A percentile compares a stretch with the other conserved stretches of the same genome.
These are phyloP conservation scores for Oreochromis mossambicus DNA, from an alignment of 2,797 vertebrate species.

Conservation along the genomic window DNA sequence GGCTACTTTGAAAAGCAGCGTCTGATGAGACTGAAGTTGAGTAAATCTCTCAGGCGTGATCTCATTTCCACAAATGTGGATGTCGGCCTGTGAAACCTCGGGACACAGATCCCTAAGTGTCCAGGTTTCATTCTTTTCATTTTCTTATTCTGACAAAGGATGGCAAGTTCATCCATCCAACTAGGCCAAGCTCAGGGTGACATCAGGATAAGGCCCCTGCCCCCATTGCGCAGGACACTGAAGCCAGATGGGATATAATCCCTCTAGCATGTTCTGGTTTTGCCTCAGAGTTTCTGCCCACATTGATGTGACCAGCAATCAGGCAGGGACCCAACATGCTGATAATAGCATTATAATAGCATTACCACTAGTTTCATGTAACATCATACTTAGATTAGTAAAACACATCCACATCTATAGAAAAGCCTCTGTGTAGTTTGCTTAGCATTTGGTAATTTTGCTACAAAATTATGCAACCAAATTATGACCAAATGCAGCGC, in stretches of 20 bases:
- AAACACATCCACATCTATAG: not conserved
- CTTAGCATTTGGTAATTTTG: not conserved
- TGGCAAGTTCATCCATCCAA: not conserved
- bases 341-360: not conserved
- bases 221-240: not conserved
- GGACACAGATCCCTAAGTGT: not conserved
- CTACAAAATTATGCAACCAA: not conserved
- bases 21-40: not conserved
- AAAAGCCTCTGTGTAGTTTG: not conserved
- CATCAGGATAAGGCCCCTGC: not conserved
- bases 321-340: not conserved
- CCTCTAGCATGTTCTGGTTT: not conserved
- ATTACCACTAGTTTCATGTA: no score
- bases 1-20: not conserved
- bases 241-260: constrained; percentile 8
- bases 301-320: not conserved
- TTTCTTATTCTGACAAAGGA: not conserved
- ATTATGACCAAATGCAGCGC: not conserved
- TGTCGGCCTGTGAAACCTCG: not conserved
- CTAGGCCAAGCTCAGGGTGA: not conserved
- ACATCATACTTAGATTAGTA: not conserved
- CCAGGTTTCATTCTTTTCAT: not conserved
- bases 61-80: not conserved
- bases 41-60: not conserved
- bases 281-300: not conserved